Base-by-base conservation (phyloP, 2,113 vertebrate genomes). In the Leptosomus discolor region DNA sequence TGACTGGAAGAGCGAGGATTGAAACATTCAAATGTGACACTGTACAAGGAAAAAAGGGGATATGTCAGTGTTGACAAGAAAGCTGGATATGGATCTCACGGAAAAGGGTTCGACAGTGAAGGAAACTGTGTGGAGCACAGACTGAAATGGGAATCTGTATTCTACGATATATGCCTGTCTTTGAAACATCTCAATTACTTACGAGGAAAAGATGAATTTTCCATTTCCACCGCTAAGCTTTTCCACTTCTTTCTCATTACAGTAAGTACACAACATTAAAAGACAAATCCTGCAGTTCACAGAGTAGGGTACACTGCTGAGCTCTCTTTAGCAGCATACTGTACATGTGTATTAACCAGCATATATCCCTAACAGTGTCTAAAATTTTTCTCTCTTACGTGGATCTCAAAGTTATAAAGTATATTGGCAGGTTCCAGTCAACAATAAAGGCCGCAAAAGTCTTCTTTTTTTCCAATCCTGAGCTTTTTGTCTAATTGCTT, bases 401-500 rank as follows among this genome's bases (percentile, higher is more conserved):
- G 83, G 22, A 95, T 97, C 82, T 95, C 88, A 89, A 68, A 90
- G 83, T 96, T 96, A 78, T 94, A 94, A 97, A 96, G 89, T 94
- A 85, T 94, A 97, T 95, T 97, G 97, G 77, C 92, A 98, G 82
- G 46, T 97, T 94, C 74, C 93, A 98, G 88, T 96, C 95, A 97
- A 96, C 91, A 96, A 56, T 48, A 81, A 95, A 97, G 82, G 67
- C 93, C 95, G 80, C 34, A 92, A 90, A 98, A 97, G 77, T 90
- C 71, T 92, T 97, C 58, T 94, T 54, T 67, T 45, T 37, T 53
- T 24, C 70, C 85, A 94, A 89, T 88, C 93, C 74, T 34, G 83
- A 92, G 93, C 90, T 98, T 97, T 98, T 98, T 97, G 96, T 97
- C 95, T 98, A 98, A 98, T 98, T 97, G 97, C 97, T 98, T 98